Evolutionary conservation across 1,140 invertebrate genomes (phyloP).

Genomic region (Bombyx mandarina): DNA sequence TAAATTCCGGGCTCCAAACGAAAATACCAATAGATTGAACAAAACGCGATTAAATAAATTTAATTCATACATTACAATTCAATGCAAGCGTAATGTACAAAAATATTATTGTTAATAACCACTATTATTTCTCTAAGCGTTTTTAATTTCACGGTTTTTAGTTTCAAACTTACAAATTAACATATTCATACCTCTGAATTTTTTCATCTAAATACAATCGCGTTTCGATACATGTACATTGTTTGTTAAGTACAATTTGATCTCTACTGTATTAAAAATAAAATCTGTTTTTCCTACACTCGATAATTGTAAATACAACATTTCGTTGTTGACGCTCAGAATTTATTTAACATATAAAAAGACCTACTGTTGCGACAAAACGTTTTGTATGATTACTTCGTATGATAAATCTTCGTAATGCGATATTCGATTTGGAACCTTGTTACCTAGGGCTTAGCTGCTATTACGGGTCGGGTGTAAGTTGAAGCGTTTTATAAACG

Average conservation of each 20-base stretch:
- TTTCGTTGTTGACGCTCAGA: not conserved
- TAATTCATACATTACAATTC: not conserved
- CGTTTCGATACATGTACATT: constrained; percentile 13
- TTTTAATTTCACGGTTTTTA: constrained; percentile 18
- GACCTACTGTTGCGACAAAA: constrained; percentile 29
- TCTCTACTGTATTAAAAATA: too few species aligned
- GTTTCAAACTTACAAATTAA: constrained; percentile 21
- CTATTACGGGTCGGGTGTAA: constrained; percentile 4
- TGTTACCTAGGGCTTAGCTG: constrained; percentile 2
- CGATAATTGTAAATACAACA: too few species aligned
- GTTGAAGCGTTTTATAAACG: constrained; percentile 43
- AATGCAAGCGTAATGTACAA: too few species aligned
- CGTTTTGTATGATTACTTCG: constrained; percentile 13
- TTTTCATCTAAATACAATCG: not conserved
- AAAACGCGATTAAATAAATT: not conserved
- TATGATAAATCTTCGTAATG: constrained; percentile 6
- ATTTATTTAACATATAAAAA: constrained; percentile 21
- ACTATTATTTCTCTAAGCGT: constrained; percentile 7
- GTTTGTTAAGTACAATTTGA: too few species aligned
- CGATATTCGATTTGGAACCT: constrained; percentile 8
- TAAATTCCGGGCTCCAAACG: too few species aligned
- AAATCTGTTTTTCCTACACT: too few species aligned
- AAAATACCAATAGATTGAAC: too few species aligned
- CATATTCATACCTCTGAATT: constrained; percentile 9
- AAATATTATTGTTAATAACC: too few species aligned